Base-by-base conservation (phyloP, 1,140 invertebrate species). In the Sarcophaga bullata region DNA sequence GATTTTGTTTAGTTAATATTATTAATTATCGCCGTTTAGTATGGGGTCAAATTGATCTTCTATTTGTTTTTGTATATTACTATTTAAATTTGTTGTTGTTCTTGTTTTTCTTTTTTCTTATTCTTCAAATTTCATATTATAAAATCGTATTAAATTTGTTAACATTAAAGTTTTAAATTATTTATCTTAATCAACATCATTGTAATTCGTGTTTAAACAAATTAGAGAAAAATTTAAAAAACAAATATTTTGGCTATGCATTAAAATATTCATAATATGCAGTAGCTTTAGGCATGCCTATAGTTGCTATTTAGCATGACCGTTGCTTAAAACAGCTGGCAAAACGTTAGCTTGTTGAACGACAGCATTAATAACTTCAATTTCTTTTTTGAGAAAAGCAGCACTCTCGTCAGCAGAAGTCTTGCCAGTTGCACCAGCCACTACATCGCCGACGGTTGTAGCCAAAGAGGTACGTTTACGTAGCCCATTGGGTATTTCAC, bases 271-370 rank as follows among this genome's bases (percentile, higher is more conserved):
- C 25, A 37, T 37, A 37, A 37, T 37, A 37, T 37, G 17, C 8
- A 68, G n/a, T 19, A 19, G 17, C 4, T 19, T 68, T 68, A 8
- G n/a, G 17, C 15, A 9, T 68, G 62, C 62, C 48, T 78, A 78
- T 50, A 50, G 48, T 78, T 85, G 85, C 88, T 89, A 90, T 87
- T 90, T 90, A 81, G 87, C 89, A 86, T 90, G 89, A 9, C 89
- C 88, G 84, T 90, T 90, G 83, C 89, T 90, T 5, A 90, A 85
- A 81, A 90, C 89, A 49, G 87, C 89, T 47, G 89, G 89, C 81
- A 90, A 83, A 7, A 89, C 87, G 80, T 89, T 87, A 10, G 86
- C 85, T 81, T 90, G 87, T 81, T 90, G 87, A 48, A 90, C 89
- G 68, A 89, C 89, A 48, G 89, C 87, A 85, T 90, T 90, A 15